Evolutionary conservation across 2,113 vertebrate species (phyloP).

Genomic region (Rostratula benghalensis): DNA sequence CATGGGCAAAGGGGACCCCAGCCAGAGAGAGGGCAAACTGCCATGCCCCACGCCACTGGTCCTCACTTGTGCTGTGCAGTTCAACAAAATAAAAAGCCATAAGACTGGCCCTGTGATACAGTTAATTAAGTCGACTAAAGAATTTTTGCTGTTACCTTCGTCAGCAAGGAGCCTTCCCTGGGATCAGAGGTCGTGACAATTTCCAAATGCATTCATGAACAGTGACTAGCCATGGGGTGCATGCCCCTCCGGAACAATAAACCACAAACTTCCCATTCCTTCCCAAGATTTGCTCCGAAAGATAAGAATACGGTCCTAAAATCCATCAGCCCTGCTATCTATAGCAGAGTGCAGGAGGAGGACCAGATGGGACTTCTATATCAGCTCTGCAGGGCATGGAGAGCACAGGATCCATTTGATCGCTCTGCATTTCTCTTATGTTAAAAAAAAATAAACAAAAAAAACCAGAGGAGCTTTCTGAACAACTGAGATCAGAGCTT

Average conservation of each 20-base stretch:
- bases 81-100: slow-evolving; percentile 51
- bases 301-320: not conserved
- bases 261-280: fast-evolving
- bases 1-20: not conserved
- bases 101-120: not conserved
- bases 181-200: fast-evolving
- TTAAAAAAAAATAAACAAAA: not conserved
- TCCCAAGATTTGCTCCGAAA: not conserved
- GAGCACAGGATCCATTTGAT: not conserved
- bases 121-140: not conserved
- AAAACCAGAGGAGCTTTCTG: not conserved
- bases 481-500: not conserved
- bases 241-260: not conserved
- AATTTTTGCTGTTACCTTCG: fast-evolving
- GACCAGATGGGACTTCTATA: not conserved
- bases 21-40: fast-evolving
- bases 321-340: fast-evolving
- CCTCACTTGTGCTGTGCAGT: not conserved
- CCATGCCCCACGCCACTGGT: fast-evolving
- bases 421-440: not conserved
- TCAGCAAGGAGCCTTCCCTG: fast-evolving
- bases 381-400: fast-evolving
- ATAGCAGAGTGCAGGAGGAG: fast-evolving
- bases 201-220: fast-evolving
- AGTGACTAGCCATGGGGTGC: fast-evolving